Conservation (phyloP, 2,797 vertebrate genomes). For the Pachyuromys duprasi region DNA sequence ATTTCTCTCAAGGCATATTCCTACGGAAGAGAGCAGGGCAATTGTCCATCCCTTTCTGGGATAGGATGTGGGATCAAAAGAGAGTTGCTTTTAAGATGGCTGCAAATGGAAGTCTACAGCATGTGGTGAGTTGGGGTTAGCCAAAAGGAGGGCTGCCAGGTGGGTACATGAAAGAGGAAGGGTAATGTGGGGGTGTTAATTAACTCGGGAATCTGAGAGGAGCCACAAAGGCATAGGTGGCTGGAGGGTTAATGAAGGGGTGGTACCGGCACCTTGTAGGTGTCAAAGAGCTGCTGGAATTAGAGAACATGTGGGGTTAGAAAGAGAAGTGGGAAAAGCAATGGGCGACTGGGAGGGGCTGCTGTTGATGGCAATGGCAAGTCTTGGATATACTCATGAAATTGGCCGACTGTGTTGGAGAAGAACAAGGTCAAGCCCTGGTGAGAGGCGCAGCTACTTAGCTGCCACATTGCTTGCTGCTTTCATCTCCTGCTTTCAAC, state of each 20-base stretch:
- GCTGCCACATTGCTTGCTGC: background rate
- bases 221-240: too few species aligned
- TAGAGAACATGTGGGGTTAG: background rate
- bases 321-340: background rate
- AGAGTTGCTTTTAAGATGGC: background rate
- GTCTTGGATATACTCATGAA: background rate
- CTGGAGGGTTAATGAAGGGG: background rate
- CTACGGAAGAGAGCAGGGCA: background rate
- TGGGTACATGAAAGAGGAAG: background rate
- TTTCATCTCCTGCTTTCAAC: background rate
- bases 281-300: background rate
- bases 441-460: background rate
- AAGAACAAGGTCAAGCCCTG: rapidly evolving
- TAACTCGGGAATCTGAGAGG: background rate
- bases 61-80: background rate
- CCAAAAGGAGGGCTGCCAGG: background rate
- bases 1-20: background rate
- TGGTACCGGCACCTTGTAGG: background rate
- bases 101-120: background rate
- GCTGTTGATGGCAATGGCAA: background rate
- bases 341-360: background rate
- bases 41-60: background rate
- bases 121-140: background rate
- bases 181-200: background rate
- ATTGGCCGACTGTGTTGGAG: background rate